A percentile compares a stretch with the other conserved stretches of the same genome.
phyloP scores from a whole-genome alignment of 1,140 invertebrate species.

The Atta texana region DNA sequence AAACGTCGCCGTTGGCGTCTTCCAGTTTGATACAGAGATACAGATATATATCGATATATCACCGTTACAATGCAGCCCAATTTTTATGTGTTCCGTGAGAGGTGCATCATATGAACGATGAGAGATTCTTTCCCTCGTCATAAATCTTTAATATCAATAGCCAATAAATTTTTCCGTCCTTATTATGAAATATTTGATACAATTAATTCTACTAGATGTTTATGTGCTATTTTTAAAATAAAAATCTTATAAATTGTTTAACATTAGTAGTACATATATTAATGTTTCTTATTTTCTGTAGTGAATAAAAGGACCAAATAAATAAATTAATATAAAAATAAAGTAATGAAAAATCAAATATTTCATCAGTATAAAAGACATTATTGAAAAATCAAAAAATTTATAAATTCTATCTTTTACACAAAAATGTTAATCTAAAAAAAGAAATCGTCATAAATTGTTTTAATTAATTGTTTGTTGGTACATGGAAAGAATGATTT shows the following conservation, averaged over 20 bases:
- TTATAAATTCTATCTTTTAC: too few species aligned
- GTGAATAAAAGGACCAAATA: too few species aligned
- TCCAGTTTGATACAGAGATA: constrained; percentile 24
- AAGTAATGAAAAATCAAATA: too few species aligned
- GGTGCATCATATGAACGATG: not conserved
- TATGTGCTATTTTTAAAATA: not conserved
- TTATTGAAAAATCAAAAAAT: too few species aligned
- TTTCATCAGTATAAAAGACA: too few species aligned
- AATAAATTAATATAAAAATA: too few species aligned
- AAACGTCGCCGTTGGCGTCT: constrained; percentile 15
- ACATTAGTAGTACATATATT: not conserved
- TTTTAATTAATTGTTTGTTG: too few species aligned
- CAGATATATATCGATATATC: constrained; percentile 40
- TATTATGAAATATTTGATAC: not conserved
- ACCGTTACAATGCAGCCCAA: constrained; percentile 38
- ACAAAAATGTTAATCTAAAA: too few species aligned
- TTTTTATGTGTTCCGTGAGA: constrained; percentile 48
- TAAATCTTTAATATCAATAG: constrained; percentile 41
- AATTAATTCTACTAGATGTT: constrained; percentile 24
- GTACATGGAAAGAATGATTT: too few species aligned
- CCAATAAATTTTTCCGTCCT: constrained; percentile 18
- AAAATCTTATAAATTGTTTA: not conserved
- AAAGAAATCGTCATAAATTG: too few species aligned
- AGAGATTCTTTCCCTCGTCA: not conserved
- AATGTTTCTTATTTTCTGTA: too few species aligned